phyloP scores from a whole-genome alignment of 30 jellyfish, hydroid and myxozoan species.

The Haliclystus octoradiatus region DNA sequence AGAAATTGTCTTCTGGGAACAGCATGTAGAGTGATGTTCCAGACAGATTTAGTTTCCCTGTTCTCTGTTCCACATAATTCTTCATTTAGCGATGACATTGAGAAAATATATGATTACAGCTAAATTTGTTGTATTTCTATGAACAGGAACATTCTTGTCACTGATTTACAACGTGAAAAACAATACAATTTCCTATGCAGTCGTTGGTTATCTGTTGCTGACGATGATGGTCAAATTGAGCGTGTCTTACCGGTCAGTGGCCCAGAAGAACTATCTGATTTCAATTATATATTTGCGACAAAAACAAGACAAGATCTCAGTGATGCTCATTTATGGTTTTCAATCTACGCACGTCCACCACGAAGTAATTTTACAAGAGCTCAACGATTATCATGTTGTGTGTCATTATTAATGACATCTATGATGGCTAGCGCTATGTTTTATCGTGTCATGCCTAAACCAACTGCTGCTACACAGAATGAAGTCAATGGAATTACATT shows the following conservation, averaged over 20 bases:
- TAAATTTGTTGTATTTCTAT: no score
- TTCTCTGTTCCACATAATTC: no score
- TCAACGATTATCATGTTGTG: constrained; percentile 77
- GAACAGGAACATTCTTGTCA: constrained; percentile 57
- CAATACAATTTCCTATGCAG: constrained; percentile 50
- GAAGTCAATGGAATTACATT: constrained; percentile 57
- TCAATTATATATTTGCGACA: constrained; percentile 73
- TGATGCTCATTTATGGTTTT: constrained; percentile 86
- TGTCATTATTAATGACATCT: constrained; percentile 64
- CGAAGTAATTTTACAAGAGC: constrained; percentile 81
- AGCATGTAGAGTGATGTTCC: no score
- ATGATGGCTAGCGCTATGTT: constrained; percentile 90
- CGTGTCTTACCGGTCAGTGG: constrained; percentile 81
- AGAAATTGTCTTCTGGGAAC: no score
- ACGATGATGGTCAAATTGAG: constrained; percentile 71
- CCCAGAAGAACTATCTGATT: constrained; percentile 65
- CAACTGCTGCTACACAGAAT: constrained; percentile 73
- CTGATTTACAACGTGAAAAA: constrained; percentile 82
- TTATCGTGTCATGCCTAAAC: constrained; percentile 44
- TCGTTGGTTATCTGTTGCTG: constrained; percentile 96
- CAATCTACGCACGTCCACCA: constrained; percentile 95
- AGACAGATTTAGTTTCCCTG: no score
- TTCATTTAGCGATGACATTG: no score
- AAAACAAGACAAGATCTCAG: constrained; percentile 72
- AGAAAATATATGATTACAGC: no score